phyloP scores from a whole-genome alignment of 2,113 vertebrate species.

The Megaceryle torquata region DNA sequence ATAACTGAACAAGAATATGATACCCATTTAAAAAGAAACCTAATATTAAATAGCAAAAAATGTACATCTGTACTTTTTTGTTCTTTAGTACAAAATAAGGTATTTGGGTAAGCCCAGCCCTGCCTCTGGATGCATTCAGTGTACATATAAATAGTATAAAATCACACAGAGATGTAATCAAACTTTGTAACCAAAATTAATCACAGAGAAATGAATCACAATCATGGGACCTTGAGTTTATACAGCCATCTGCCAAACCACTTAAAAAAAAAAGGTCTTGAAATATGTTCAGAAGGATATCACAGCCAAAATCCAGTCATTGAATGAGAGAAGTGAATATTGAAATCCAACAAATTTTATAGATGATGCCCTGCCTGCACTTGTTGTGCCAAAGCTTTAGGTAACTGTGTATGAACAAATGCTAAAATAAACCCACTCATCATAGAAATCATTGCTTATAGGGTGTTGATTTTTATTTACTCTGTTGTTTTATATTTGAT shows the following conservation, averaged over 20 bases:
- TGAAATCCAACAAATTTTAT: background rate
- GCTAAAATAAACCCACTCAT: background rate
- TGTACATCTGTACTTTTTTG: accelerated
- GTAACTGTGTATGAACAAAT: background rate
- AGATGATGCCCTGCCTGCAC: background rate
- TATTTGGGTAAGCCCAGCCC: background rate
- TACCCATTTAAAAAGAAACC: background rate
- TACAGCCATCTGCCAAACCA: background rate
- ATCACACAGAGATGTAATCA: background rate
- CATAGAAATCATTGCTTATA: background rate
- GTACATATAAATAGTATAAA: background rate
- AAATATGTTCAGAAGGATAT: background rate
- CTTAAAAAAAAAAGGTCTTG: background rate
- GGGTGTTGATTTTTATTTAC: background rate
- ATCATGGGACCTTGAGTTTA: background rate
- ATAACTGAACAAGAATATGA: background rate
- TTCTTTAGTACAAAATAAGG: background rate
- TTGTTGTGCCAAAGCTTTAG: background rate
- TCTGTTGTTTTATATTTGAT: background rate
- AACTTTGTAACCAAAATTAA: background rate
- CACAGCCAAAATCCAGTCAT: background rate
- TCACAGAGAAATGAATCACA: slow-evolving; percentile 7
- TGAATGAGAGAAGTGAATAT: background rate
- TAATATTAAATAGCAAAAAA: background rate
- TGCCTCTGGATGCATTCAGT: background rate